Evolutionary conservation across 2,113 vertebrate species (phyloP).

Genomic region (Takifugu flavidus): DNA sequence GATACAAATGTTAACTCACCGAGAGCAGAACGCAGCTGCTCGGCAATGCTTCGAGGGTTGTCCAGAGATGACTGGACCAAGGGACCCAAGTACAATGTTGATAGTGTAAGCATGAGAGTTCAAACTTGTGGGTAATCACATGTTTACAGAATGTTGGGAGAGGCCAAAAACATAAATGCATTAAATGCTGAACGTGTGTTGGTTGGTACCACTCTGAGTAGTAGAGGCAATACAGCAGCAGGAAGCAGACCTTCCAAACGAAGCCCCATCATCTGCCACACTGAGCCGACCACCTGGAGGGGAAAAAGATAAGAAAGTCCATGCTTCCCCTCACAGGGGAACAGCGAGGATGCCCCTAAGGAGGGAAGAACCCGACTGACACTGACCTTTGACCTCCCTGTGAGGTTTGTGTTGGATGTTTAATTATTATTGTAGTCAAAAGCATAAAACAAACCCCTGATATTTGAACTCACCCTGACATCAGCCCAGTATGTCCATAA

Average conservation of each 20-base stretch:
- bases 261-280: conserved; percentile 48
- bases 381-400: conserved; percentile 13
- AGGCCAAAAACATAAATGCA: too few relatives aligned
- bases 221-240: conserved; percentile 35
- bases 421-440: too few relatives aligned
- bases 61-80: conserved; percentile 32
- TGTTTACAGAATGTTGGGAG: neutral
- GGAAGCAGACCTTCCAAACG: conserved; percentile 34
- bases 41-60: conserved; percentile 60
- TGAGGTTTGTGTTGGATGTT: too few relatives aligned
- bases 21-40: conserved; percentile 67
- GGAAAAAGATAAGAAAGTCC: too few relatives aligned
- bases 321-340: conserved; percentile 3
- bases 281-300: conserved; percentile 1
- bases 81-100: conserved; percentile 23
- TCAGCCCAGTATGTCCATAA: conserved; percentile 63
- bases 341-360: too few relatives aligned
- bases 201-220: conserved; percentile 27
- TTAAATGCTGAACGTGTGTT: too few relatives aligned
- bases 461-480: conserved; percentile 28
- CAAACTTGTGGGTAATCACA: too few relatives aligned
- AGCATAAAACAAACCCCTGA: too few relatives aligned
- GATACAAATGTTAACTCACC: conserved; percentile 60
- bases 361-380: neutral
- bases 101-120: neutral